Conservation (phyloP, 2,113 vertebrate genomes). For the Xiphias gladius region DNA sequence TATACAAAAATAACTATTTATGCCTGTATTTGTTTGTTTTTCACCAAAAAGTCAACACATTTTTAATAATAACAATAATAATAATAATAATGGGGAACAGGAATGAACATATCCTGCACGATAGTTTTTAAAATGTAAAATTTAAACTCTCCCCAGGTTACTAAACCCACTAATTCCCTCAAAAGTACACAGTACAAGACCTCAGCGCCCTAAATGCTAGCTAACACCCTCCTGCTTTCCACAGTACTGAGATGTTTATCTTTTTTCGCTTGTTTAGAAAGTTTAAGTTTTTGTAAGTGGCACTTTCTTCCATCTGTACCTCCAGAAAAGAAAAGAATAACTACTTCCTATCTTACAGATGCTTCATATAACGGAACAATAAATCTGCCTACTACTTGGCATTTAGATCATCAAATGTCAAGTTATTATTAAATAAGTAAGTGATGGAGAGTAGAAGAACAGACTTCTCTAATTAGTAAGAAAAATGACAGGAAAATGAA, state of each 20-base stretch:
- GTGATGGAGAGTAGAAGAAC: neutral
- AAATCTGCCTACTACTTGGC: neutral
- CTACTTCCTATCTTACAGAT: neutral
- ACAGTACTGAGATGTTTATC: no score
- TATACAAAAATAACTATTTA: no score
- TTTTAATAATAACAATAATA: no score
- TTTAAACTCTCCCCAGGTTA: no score
- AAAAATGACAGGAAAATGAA: neutral
- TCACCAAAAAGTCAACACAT: no score
- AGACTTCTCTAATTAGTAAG: neutral
- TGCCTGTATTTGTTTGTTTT: no score
- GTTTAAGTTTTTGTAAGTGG: neutral
- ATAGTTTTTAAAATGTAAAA: no score
- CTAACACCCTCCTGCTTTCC: neutral
- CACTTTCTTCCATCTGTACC: neutral
- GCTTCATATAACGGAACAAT: neutral
- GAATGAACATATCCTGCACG: neutral
- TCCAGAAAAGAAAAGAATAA: neutral
- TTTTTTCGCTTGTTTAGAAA: no score
- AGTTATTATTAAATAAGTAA: neutral
- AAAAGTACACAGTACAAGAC: neutral
- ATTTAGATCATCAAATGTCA: conserved; percentile 20
- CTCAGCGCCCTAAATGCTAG: neutral
- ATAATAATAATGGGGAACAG: no score
- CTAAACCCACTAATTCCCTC: neutral